A percentile compares a stretch with the other conserved stretches of the same genome.
These are phyloP conservation scores for Pangasius mekongensis DNA, from an alignment of 2,797 vertebrate genomes.

Conservation along the genomic window DNA sequence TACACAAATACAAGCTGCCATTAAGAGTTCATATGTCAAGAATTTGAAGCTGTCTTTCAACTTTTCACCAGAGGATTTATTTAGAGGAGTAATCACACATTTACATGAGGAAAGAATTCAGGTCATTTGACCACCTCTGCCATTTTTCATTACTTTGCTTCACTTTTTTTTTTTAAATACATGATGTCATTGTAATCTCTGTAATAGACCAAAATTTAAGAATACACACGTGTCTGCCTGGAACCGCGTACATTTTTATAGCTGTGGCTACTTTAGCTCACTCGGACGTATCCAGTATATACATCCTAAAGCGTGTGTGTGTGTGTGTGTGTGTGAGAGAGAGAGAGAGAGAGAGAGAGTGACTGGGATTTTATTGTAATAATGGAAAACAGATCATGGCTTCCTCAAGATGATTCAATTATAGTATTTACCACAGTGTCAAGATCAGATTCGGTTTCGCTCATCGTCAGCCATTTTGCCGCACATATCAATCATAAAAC, in stretches of 20 bases:
- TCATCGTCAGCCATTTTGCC: not conserved
- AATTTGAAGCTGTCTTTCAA: not conserved
- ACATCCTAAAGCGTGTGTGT: not conserved
- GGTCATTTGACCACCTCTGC: not conserved
- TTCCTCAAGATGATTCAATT: conserved; percentile 33
- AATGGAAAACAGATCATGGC: conserved; percentile 30
- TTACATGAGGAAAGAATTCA: not conserved
- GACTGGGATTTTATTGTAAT: not conserved
- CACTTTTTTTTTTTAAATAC: not conserved
- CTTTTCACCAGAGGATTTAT: not conserved
- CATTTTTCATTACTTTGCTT: not conserved
- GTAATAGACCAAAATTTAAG: not conserved
- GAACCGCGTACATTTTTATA: not conserved
- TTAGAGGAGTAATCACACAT: not conserved
- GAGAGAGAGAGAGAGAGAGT: not conserved
- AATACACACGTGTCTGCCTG: not conserved
- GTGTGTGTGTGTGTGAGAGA: not conserved
- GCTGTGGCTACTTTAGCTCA: not conserved
- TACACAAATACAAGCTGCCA: not conserved
- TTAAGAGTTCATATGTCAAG: not conserved
- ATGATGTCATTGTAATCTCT: no score
- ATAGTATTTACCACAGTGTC: conserved; percentile 5
- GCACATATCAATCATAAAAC: not conserved
- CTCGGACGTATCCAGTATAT: not conserved
- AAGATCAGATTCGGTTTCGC: conserved; percentile 21